A percentile compares a stretch with the other conserved stretches of the same genome.
Evolutionary conservation across 2,797 vertebrate species (phyloP).

Genomic region (Mionectes olivaceus): DNA sequence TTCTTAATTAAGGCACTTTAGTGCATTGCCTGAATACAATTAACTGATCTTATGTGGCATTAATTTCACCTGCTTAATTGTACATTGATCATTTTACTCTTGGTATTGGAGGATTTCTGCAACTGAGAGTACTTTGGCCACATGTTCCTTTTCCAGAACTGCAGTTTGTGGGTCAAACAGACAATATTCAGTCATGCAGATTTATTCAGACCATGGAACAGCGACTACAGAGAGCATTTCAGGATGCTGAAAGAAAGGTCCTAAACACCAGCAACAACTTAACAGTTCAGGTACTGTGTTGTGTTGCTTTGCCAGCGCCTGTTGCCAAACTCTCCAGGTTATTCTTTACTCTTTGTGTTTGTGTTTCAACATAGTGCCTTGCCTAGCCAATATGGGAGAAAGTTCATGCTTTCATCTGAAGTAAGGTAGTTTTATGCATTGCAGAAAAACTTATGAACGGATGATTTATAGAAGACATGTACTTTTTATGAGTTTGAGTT

Average conservation of each 20-base stretch:
- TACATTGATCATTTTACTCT: not conserved
- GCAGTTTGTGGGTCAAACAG: slow-evolving; percentile 91
- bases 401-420: not conserved
- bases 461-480: not conserved
- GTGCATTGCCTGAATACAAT: not conserved
- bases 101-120: not conserved
- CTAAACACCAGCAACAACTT: slow-evolving; percentile 86
- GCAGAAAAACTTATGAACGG: not conserved
- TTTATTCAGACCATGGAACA: slow-evolving; percentile 96
- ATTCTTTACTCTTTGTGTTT: not conserved
- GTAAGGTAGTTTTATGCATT: not conserved
- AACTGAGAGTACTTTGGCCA: not conserved
- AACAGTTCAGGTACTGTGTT: slow-evolving; percentile 86
- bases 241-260: slow-evolving; percentile 90
- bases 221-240: slow-evolving; percentile 91
- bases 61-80: slow-evolving; percentile 7
- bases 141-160: slow-evolving; percentile 83
- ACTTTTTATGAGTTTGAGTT: not conserved
- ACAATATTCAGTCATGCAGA: slow-evolving; percentile 91
- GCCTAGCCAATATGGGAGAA: not conserved
- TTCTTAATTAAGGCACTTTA: not conserved
- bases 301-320: not conserved
- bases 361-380: not conserved
- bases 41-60: not conserved
- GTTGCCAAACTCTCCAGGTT: not conserved